A percentile compares a stretch with the other conserved stretches of the same genome.
phyloP scores from a whole-genome alignment of 2,888 invertebrate genomes.

The Phymatocera aterrima region DNA sequence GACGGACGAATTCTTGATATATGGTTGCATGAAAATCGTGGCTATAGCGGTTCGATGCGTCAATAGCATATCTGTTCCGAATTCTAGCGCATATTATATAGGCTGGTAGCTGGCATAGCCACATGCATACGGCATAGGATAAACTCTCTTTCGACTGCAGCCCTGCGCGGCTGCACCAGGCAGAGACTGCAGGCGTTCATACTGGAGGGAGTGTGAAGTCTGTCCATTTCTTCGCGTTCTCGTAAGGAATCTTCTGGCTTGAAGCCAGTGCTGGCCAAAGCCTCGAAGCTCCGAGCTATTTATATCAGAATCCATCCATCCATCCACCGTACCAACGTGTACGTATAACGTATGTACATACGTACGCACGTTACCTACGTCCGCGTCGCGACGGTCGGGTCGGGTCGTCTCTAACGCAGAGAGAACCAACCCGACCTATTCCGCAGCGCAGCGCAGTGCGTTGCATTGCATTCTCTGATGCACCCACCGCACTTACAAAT shows the following conservation, averaged over 20 bases:
- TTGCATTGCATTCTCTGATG: slow-evolving; percentile 12
- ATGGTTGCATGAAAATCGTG: too few relatives aligned
- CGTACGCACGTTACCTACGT: background rate
- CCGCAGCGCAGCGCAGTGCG: too few relatives aligned
- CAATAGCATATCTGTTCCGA: background rate
- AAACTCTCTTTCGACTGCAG: slow-evolving; percentile 2
- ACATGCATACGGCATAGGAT: background rate
- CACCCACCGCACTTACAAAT: slow-evolving; percentile 20
- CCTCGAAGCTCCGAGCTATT: slow-evolving; percentile 60
- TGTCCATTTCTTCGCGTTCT: slow-evolving; percentile 33
- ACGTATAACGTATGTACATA: too few relatives aligned
- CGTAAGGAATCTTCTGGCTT: slow-evolving; percentile 38
- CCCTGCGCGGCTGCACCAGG: background rate
- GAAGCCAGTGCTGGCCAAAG: slow-evolving; percentile 21
- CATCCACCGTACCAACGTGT: background rate
- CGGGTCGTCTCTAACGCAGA: too few relatives aligned
- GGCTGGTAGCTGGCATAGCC: too few relatives aligned
- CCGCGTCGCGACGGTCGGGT: too few relatives aligned
- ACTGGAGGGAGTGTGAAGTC: background rate
- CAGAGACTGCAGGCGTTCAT: too few relatives aligned
- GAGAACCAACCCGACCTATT: background rate
- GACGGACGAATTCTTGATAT: too few relatives aligned
- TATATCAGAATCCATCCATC: slow-evolving; percentile 62
- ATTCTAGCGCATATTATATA: too few relatives aligned
- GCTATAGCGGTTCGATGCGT: too few relatives aligned